Percentiles rank a stretch among this genome's conserved stretches.
phyloP scores from a whole-genome alignment of 2,888 invertebrate species.

The Folsomia manolachei region DNA sequence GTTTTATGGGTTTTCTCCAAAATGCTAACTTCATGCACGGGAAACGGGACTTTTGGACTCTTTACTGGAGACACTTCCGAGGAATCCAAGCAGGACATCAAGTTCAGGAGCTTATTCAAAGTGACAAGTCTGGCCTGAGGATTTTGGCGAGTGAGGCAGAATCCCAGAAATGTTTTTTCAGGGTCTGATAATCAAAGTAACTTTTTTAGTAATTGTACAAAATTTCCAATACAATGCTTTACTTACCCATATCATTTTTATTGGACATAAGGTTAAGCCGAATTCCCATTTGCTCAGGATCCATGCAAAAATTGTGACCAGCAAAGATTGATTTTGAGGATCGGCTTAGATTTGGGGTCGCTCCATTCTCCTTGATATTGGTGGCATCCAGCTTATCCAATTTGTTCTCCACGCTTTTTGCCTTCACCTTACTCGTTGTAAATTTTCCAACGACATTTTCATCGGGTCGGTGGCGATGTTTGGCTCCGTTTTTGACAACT shows the following conservation, averaged over 20 bases:
- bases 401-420: background rate
- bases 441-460: too few species aligned
- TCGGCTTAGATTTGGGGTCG: background rate
- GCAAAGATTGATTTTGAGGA: background rate
- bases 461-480: too few species aligned
- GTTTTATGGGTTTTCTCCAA: background rate
- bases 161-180: background rate
- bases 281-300: background rate
- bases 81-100: background rate
- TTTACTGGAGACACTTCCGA: background rate
- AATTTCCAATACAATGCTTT: too few species aligned
- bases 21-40: too few species aligned
- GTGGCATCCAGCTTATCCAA: background rate
- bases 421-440: too few species aligned
- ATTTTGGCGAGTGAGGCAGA: background rate
- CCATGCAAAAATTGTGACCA: background rate
- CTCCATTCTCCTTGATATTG: background rate
- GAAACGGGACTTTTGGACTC: too few species aligned
- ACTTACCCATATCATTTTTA: too few species aligned
- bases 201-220: too few species aligned
- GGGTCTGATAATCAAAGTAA: too few species aligned
- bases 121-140: background rate
- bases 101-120: background rate
- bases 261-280: background rate
- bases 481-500: too few species aligned